Evolutionary conservation across 2,797 vertebrate genomes (phyloP), one percentile per base, ranked within the genome.

Genomic region (Danio choprae): DNA sequence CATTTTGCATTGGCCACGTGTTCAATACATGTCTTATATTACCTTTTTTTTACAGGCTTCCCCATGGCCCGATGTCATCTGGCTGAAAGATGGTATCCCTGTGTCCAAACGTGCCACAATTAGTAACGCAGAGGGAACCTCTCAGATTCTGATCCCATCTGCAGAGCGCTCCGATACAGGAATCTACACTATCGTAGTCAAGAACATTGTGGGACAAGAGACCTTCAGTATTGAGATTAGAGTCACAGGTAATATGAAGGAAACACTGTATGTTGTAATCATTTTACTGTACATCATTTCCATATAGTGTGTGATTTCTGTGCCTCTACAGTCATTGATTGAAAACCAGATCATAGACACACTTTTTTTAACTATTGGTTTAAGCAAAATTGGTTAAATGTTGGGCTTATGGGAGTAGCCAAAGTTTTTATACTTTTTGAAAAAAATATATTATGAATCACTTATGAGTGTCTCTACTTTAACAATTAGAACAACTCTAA

Each of bases 1-100:
- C 1, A 10, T 20, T 74, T 77, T 59, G 12, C 4, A 22, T 11
- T 53, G 12, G 11, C 22, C 73, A 48, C 10, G 59, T 43, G 40
- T 46, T 5, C 2, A 1, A 59, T 55, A 29, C 9, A 38, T 50
- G 41, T 11, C 7, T 18, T 7, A 13, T 55, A 13, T 9, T 1
- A 2, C 6, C 38, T 48, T 9, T 71, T 77, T 20, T 87, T 83
- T 65, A 4, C 83, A 99, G 97, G 96, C 94, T 0, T 94, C 93
- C 48, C 96, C 97, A 12, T 89, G 91, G 87, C 95, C 95, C 0
- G 94, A 94, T 12, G 93, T 97, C 74, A 93, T 64, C 72, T 98
- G 97, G 97, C 80, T 96, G 6, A 99, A 98, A 89, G 95, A 98
- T 6, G 95, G 94, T 10, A 65, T 85, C 7, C 91, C 94, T 11